A percentile compares a stretch with the other conserved stretches of the same genome.
Conservation (phyloP, 1,140 invertebrate genomes). For the Battus philenor region DNA sequence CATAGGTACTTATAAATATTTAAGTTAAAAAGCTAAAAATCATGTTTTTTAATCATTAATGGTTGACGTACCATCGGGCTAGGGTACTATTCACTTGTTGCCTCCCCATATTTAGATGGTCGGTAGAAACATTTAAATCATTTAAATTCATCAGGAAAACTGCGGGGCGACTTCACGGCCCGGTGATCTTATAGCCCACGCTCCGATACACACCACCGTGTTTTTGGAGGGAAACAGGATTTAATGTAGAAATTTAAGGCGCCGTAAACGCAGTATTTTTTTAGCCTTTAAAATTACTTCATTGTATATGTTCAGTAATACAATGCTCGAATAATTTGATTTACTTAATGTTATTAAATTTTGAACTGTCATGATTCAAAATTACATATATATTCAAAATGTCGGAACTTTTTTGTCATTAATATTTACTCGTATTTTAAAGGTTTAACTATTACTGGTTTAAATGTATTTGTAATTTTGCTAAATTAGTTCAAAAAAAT, state of each 20-base stretch:
- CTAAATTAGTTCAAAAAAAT: too few species aligned
- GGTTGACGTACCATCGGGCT: too few species aligned
- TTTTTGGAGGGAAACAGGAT: conserved; percentile 12
- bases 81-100: neutral
- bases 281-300: conserved; percentile 1
- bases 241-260: neutral
- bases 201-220: conserved; percentile 13
- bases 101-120: conserved; percentile 13
- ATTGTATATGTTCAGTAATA: too few species aligned
- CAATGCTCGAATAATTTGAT: too few species aligned
- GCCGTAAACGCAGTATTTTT: neutral
- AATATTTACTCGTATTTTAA: too few species aligned
- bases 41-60: conserved; percentile 4
- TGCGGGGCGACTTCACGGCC: conserved; percentile 3
- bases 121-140: conserved; percentile 14
- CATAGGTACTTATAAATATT: neutral
- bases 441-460: too few species aligned
- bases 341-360: too few species aligned
- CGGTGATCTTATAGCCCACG: conserved; percentile 9
- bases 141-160: conserved; percentile 8
- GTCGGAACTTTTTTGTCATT: too few species aligned
- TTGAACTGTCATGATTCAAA: too few species aligned
- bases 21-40: conserved; percentile 4
- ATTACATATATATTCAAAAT: too few species aligned
- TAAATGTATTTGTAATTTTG: too few species aligned